Percentiles rank a stretch among this genome's conserved stretches.
Conservation (phyloP, 2,113 vertebrate genomes). For the Morone chrysops region DNA sequence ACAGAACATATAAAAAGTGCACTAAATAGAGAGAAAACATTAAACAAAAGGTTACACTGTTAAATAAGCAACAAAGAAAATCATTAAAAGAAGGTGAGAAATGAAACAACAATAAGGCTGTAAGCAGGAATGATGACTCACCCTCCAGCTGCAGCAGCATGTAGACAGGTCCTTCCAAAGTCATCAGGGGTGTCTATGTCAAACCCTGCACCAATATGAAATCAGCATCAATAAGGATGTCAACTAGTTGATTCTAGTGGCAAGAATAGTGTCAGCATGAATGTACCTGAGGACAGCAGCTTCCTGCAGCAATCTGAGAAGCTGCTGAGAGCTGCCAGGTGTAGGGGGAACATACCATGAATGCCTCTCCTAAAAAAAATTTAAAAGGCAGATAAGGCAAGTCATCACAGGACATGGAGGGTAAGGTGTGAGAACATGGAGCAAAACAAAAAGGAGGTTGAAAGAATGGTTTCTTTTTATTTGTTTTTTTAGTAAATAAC, state of each 20-base stretch:
- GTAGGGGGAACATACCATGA: constrained; percentile 98
- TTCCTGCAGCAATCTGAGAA: constrained; percentile 99
- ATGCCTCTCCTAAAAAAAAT: constrained; percentile 89
- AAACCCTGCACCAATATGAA: constrained; percentile 86
- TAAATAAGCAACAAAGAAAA: neutral
- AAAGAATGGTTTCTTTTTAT: constrained; percentile 1
- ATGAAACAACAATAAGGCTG: neutral
- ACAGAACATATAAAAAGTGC: neutral
- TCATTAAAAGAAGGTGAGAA: neutral
- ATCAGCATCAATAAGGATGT: constrained; percentile 43
- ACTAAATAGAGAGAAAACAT: neutral
- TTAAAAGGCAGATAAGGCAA: constrained; percentile 37
- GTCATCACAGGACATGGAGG: constrained; percentile 26
- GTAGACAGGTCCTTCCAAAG: constrained; percentile 97
- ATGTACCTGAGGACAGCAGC: constrained; percentile 94
- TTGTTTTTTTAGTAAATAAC: neutral
- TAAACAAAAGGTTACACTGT: neutral
- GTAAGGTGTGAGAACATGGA: neutral
- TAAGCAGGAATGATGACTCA: constrained; percentile 74
- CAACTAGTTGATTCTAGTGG: constrained; percentile 1
- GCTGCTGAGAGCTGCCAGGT: constrained; percentile 97
- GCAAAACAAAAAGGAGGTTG: neutral
- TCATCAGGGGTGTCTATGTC: constrained; percentile 96
- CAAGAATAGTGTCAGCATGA: constrained; percentile 30
- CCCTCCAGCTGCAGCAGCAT: constrained; percentile 98